phyloP scores from a whole-genome alignment of 2,888 invertebrate genomes.

The Bombylius discolor region DNA sequence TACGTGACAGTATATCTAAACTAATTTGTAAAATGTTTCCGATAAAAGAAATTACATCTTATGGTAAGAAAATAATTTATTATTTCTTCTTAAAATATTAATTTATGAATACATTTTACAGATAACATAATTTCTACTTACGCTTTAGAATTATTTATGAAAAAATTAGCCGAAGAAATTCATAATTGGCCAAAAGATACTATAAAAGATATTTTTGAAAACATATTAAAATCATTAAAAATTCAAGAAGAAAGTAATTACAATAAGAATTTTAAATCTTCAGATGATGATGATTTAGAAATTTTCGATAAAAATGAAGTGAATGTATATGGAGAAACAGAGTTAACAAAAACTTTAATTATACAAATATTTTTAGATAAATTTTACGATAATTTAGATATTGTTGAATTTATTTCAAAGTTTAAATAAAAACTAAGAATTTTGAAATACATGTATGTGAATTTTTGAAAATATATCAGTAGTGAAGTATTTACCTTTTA shows the following conservation, averaged over 20 bases:
- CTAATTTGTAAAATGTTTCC: background rate
- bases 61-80: too few relatives aligned
- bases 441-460: too few relatives aligned
- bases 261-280: background rate
- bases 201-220: background rate
- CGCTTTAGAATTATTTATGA: background rate
- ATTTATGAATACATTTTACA: background rate
- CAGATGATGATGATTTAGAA: background rate
- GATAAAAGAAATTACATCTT: too few relatives aligned
- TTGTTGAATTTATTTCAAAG: too few relatives aligned
- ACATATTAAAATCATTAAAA: background rate
- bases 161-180: background rate
- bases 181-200: background rate
- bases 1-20: background rate
- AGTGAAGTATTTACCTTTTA: too few relatives aligned
- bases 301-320: background rate
- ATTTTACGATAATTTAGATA: background rate
- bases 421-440: too few relatives aligned
- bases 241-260: too few relatives aligned
- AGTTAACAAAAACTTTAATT: background rate
- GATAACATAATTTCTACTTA: background rate
- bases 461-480: too few relatives aligned
- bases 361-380: background rate
- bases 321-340: background rate
- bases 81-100: background rate